phyloP scores from a whole-genome alignment of 2,113 vertebrate species.

The Oreochromis niloticus region DNA sequence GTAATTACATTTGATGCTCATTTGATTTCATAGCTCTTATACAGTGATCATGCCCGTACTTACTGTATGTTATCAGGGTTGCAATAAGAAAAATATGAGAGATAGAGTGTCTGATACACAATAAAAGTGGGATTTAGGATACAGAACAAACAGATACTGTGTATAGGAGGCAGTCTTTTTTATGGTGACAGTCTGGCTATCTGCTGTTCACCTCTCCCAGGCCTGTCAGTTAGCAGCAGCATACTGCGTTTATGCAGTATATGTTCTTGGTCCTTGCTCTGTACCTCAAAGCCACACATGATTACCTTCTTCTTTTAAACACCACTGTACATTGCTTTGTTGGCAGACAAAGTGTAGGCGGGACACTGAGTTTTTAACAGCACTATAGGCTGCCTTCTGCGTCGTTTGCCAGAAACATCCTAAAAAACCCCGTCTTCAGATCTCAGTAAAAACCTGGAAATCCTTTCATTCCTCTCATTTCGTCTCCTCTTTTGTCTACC shows the following conservation, averaged over 20 bases:
- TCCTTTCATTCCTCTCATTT: slow-evolving; percentile 51
- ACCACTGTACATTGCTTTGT: neutral
- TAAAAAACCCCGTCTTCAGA: slow-evolving; percentile 3
- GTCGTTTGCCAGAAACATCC: slow-evolving; percentile 22
- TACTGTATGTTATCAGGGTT: neutral
- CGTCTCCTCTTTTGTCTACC: slow-evolving; percentile 47
- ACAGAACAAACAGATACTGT: neutral
- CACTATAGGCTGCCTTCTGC: neutral
- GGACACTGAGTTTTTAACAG: neutral
- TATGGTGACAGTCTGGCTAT: neutral
- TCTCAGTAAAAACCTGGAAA: slow-evolving; percentile 52
- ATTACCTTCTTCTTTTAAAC: neutral
- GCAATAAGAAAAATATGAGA: neutral
- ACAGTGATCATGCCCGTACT: neutral
- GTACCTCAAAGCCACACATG: neutral
- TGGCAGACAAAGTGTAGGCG: neutral
- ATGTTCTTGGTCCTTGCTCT: neutral
- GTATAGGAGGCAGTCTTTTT: neutral
- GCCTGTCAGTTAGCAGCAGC: neutral
- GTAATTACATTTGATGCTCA: neutral
- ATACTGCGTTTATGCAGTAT: neutral
- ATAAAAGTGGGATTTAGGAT: neutral
- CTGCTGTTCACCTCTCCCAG: neutral
- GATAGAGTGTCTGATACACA: neutral
- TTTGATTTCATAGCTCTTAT: neutral